Evolutionary conservation across 2,888 invertebrate genomes (phyloP), one percentile per base, ranked within the genome.

Genomic region (Xestia ashworthii): DNA sequence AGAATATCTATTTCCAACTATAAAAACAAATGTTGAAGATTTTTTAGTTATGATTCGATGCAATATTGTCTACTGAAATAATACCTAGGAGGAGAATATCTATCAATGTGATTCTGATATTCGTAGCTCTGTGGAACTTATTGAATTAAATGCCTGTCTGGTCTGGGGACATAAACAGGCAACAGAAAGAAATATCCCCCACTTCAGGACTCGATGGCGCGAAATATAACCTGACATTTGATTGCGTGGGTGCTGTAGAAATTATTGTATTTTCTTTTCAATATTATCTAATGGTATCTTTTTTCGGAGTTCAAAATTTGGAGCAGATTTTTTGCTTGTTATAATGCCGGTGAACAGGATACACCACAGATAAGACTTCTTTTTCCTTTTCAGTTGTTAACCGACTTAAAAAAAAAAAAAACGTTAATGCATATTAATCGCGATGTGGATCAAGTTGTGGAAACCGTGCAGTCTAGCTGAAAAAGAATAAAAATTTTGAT

Each of bases 101-200:
- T 62, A 11, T 25, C 0, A 8, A 38, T 22, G 8, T 41, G 12
- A 1, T 32, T 12, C 16, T 25, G 19, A 14, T 32, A 12, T 92
- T 93, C 89, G 76, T 90, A 90, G 74, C 88, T 93, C 90, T 46
- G 14, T 48, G 88, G 75, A 76, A 87, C 90, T 94, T 95, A 96
- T 95, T 94, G 94, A 95, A 95, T 95, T 94, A 95, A 95, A 93
- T 93, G 95, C 93, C 92, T 93, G 93, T 93, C 93, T 93, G 93
- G 91, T 92, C 92, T 91, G 89, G 87, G 87, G 92, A 92, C 94
- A 93, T 92, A 95, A 94, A 95, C 91, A 92, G 91, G 91, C 91
- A 93, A 94, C 93, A 93, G 92, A 91, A 93, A 90, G 93, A 81
- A 80, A 94, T 95, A 93, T 93, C 93, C 91, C 91, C 93, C 94